These are phyloP conservation scores for Prolemur simus DNA, from an alignment of 2,113 vertebrate genomes.

Conservation along the genomic window DNA sequence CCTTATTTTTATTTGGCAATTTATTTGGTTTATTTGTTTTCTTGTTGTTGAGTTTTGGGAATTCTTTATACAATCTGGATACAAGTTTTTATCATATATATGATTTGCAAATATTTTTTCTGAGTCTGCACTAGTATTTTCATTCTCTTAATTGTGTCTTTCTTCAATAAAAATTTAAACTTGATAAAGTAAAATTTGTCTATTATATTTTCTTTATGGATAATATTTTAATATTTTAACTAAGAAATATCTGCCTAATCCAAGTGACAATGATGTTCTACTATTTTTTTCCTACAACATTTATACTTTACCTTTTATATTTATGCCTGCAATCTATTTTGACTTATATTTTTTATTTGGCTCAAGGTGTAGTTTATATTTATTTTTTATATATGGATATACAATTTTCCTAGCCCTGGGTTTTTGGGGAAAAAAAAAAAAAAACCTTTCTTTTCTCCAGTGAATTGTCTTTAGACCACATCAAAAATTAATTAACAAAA, in stretches of 20 bases:
- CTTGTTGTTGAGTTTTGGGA: neutral
- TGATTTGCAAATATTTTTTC: neutral
- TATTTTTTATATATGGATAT: neutral
- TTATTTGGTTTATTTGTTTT: neutral
- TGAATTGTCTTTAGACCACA: neutral
- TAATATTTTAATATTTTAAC: neutral
- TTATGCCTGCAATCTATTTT: neutral
- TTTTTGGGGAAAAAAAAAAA: neutral
- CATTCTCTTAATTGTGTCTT: neutral
- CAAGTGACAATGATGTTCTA: neutral
- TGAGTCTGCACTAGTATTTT: neutral
- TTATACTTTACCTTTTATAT: neutral
- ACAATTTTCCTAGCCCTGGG: neutral
- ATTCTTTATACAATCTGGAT: neutral
- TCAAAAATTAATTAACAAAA: neutral
- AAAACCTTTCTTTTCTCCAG: neutral
- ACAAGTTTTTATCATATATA: neutral
- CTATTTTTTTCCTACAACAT: neutral
- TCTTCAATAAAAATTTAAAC: neutral
- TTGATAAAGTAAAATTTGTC: neutral
- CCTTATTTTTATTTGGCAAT: neutral
- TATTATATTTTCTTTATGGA: neutral
- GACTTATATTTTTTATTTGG: neutral
- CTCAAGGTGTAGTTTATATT: neutral
- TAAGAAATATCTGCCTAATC: neutral